Evolutionary conservation across 1,140 invertebrate genomes (phyloP).

Genomic region (Mycetomoellerius zeteki): DNA sequence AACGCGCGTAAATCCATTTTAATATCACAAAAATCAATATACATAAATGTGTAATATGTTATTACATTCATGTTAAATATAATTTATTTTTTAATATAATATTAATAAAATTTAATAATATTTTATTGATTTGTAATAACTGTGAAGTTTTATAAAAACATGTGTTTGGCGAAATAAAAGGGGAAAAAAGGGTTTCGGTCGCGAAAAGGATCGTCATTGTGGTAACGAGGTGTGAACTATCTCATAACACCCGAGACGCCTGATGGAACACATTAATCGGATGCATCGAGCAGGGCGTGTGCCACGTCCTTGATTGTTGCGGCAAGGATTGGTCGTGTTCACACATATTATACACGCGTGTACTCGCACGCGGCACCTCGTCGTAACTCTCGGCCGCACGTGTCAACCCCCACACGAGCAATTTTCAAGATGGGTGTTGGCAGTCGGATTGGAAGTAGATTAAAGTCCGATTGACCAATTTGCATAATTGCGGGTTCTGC

Average conservation of each 20-base stretch:
- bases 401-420: slow-evolving; percentile 22
- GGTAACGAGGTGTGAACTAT: slow-evolving; percentile 82
- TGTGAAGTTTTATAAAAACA: not conserved
- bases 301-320: slow-evolving; percentile 15
- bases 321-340: not conserved
- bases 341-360: not conserved
- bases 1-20: not conserved
- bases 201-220: slow-evolving; percentile 29
- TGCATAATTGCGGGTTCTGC: slow-evolving; percentile 39
- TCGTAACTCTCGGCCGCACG: slow-evolving; percentile 31
- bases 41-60: not conserved
- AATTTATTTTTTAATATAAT: not conserved
- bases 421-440: slow-evolving; percentile 41
- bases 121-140: not conserved
- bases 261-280: slow-evolving; percentile 76
- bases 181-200: not conserved
- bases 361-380: slow-evolving; percentile 19
- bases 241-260: slow-evolving; percentile 77
- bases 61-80: not conserved
- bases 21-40: not conserved
- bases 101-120: not conserved
- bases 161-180: not conserved
- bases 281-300: slow-evolving; percentile 47
- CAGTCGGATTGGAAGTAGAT: slow-evolving; percentile 39
- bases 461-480: slow-evolving; percentile 58